These are phyloP conservation scores for Labeo catla DNA, from an alignment of 2,113 vertebrate species.

Conservation along the genomic window DNA sequence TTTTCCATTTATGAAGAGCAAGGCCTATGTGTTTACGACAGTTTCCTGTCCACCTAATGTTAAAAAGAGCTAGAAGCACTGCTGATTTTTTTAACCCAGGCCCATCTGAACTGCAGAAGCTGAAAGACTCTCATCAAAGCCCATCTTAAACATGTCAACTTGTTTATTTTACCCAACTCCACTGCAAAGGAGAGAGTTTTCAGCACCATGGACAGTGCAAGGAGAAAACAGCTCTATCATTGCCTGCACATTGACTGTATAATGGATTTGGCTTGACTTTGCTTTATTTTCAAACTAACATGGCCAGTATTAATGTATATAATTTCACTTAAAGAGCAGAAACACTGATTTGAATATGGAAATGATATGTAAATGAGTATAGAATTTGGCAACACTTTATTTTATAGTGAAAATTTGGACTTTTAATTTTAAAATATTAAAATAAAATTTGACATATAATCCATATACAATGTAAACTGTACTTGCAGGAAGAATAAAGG, in stretches of 20 bases:
- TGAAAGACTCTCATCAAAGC: neutral
- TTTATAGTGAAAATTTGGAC: too few species aligned
- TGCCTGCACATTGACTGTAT: neutral
- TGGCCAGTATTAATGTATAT: neutral
- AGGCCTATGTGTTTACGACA: neutral
- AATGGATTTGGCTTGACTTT: neutral
- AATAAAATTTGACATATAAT: too few species aligned
- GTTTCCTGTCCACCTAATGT: neutral
- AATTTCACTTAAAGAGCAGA: neutral
- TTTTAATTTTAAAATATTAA: too few species aligned
- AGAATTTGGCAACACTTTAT: too few species aligned
- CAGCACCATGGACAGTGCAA: neutral
- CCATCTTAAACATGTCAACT: neutral
- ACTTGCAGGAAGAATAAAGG: too few species aligned
- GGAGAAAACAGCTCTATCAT: neutral
- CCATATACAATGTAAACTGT: too few species aligned
- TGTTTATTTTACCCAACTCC: neutral
- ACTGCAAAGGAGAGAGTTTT: neutral
- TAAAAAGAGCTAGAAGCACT: neutral
- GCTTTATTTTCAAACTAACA: neutral
- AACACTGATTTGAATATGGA: neutral
- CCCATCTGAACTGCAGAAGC: neutral
- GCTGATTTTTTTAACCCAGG: neutral
- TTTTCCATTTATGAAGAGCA: neutral
- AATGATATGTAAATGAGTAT: too few species aligned